phyloP scores from a whole-genome alignment of 1,140 invertebrate species.

The Listronotus oregonensis region DNA sequence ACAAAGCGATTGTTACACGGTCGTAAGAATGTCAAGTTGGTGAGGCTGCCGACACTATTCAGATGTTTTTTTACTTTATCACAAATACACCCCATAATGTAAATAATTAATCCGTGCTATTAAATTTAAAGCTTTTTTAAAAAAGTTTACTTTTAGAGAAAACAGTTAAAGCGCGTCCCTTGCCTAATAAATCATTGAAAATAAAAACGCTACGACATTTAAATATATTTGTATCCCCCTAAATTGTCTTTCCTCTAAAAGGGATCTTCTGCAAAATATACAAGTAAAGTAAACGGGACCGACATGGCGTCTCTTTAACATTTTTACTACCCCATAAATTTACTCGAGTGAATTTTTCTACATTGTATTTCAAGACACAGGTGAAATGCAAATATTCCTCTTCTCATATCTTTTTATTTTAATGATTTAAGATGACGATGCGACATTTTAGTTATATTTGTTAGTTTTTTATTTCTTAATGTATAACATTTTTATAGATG shows the following conservation, averaged over 20 bases:
- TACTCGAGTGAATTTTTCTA: constrained; percentile 42
- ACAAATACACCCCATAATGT: too few species aligned
- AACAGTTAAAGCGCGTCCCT: constrained; percentile 7
- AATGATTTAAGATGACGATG: not conserved
- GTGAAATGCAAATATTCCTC: not conserved
- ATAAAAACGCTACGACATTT: constrained; percentile 43
- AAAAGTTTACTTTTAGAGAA: not conserved
- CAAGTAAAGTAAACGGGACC: constrained; percentile 35
- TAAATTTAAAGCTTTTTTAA: too few species aligned
- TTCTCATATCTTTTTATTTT: not conserved
- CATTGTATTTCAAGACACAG: constrained; percentile 29
- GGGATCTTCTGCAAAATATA: constrained; percentile 34
- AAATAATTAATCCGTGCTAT: too few species aligned
- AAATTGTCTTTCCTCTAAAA: constrained; percentile 43
- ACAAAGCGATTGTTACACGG: too few species aligned
- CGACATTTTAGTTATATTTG: too few species aligned
- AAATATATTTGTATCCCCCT: constrained; percentile 45
- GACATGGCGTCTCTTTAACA: constrained; percentile 40
- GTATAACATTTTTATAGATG: too few species aligned
- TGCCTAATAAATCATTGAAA: constrained; percentile 29
- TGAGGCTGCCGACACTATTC: too few species aligned
- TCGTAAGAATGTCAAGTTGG: too few species aligned
- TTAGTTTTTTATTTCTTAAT: too few species aligned
- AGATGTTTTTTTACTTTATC: too few species aligned
- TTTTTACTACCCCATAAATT: constrained; percentile 50